These are phyloP conservation scores for Micromys minutus DNA, from an alignment of 2,113 vertebrate species.

Conservation along the genomic window DNA sequence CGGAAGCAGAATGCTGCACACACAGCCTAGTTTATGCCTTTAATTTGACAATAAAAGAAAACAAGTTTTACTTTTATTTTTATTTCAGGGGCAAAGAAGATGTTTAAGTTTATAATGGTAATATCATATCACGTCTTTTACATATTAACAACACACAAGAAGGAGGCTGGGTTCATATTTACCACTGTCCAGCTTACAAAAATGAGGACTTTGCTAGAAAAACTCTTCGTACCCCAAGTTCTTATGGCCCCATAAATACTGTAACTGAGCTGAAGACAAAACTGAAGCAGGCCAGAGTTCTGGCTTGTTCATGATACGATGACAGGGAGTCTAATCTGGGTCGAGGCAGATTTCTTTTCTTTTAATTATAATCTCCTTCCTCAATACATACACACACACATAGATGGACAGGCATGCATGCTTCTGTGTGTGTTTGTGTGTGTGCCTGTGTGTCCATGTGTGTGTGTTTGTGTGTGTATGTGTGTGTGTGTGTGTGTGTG, in stretches of 20 bases:
- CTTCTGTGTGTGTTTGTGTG: neutral
- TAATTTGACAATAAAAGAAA: slow-evolving; percentile 72
- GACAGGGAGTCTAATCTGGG: neutral
- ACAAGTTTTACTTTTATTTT: slow-evolving; percentile 48
- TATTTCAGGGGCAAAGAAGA: neutral
- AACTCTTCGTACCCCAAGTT: neutral
- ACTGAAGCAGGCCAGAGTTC: neutral
- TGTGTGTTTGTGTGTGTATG: neutral
- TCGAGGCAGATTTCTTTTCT: neutral
- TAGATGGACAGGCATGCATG: rapidly evolving
- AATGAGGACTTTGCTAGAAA: neutral
- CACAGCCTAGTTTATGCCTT: slow-evolving; percentile 47
- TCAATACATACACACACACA: rapidly evolving
- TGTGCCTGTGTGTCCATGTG: neutral
- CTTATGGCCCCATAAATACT: neutral
- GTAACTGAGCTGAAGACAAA: neutral
- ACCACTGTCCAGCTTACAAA: slow-evolving; percentile 28
- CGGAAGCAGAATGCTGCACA: neutral
- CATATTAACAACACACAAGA: slow-evolving; percentile 5
- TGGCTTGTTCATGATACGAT: neutral
- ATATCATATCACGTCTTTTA: neutral
- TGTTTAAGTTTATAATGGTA: neutral
- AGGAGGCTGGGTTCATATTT: neutral
- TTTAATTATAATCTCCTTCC: neutral
- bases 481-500: neutral